Evolutionary conservation across 2,797 vertebrate species (phyloP).

Genomic region (Amblyopsis hoosieri): DNA sequence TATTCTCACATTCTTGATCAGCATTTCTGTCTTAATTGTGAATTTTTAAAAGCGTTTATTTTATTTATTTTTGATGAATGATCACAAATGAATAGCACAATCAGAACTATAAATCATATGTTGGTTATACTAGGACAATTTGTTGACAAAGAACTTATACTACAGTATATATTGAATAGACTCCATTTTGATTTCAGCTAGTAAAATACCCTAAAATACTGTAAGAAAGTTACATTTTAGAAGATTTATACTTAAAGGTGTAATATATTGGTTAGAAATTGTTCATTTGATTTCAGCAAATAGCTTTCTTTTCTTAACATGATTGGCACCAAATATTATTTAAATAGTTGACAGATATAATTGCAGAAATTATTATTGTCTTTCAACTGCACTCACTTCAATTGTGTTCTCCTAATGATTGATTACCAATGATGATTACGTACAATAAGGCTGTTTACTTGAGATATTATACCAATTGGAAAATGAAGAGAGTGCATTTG

Average conservation of each 20-base stretch:
- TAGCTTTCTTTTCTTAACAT: conserved; percentile 26
- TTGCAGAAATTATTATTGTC: background rate
- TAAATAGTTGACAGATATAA: conserved; percentile 28
- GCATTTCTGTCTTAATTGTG: conserved; percentile 56
- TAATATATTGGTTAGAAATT: conserved; percentile 32
- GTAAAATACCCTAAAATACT: conserved; percentile 29
- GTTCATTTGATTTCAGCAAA: conserved; percentile 16
- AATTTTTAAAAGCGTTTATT: conserved; percentile 55
- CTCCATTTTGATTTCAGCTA: conserved; percentile 23
- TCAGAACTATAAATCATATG: conserved; percentile 54
- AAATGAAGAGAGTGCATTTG: conserved; percentile 15
- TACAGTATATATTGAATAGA: conserved; percentile 20
- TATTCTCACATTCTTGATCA: conserved; percentile 60
- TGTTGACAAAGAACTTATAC: conserved; percentile 40
- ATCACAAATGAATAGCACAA: conserved; percentile 79
- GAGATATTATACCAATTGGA: conserved; percentile 11
- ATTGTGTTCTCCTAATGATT: conserved; percentile 16
- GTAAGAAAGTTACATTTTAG: conserved; percentile 32
- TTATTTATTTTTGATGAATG: conserved; percentile 51
- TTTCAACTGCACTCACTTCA: conserved; percentile 18
- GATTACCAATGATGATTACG: conserved; percentile 1
- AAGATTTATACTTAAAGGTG: conserved; percentile 36
- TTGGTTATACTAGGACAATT: conserved; percentile 41
- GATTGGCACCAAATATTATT: conserved; percentile 24
- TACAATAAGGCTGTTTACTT: conserved; percentile 21